Evolutionary conservation across 2,113 vertebrate genomes (phyloP).

Genomic region (Glaucomys volans): DNA sequence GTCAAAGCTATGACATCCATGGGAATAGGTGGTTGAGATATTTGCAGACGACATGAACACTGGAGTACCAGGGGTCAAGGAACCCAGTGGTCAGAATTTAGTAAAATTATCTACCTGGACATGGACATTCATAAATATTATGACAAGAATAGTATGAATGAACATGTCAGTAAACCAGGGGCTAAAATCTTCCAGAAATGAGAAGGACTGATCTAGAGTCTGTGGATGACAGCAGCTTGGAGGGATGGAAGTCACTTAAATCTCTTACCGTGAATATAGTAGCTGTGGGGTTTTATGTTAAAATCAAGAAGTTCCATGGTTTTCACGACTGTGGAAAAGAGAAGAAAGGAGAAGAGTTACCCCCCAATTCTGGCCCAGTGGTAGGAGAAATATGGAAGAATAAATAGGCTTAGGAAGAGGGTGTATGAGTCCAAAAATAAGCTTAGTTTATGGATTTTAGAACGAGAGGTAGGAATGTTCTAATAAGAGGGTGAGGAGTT

Average conservation of each 20-base stretch:
- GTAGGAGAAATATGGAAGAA: background rate
- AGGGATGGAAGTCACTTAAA: background rate
- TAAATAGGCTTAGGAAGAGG: background rate
- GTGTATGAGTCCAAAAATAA: background rate
- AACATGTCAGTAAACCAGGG: background rate
- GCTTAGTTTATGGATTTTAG: background rate
- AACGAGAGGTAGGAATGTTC: background rate
- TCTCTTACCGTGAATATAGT: background rate
- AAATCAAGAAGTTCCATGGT: background rate
- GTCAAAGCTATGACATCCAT: background rate
- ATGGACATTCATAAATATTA: background rate
- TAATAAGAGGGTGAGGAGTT: background rate
- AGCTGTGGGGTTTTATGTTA: background rate
- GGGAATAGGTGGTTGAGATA: background rate
- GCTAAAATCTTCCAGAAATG: background rate
- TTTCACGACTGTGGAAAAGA: background rate
- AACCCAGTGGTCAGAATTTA: background rate
- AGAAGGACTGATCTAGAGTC: background rate
- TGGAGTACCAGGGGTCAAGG: background rate
- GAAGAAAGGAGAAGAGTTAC: background rate
- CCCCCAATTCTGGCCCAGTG: background rate
- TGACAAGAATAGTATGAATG: background rate
- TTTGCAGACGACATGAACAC: background rate
- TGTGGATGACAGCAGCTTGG: background rate
- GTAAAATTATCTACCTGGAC: background rate